Evolutionary conservation across 2,888 invertebrate genomes (phyloP).

Genomic region (Corythucha ciliata): DNA sequence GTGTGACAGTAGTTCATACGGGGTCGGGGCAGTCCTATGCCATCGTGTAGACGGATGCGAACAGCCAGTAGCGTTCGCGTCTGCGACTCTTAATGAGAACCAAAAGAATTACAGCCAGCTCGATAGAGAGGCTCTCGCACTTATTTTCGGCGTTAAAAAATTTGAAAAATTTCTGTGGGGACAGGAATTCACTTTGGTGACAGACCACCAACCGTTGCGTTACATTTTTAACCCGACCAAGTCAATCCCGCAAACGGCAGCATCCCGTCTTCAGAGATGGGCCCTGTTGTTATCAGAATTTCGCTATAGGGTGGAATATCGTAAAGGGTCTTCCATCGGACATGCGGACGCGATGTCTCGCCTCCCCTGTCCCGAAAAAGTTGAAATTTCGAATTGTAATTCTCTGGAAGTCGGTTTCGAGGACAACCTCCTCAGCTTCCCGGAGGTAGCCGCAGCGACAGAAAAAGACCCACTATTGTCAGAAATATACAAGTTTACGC

Average conservation of each 20-base stretch:
- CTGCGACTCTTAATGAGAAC: background rate
- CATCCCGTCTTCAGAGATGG: background rate
- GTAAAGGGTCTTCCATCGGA: background rate
- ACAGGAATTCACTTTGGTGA: background rate
- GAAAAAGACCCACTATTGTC: too few species aligned
- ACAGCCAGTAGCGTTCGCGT: conserved; percentile 8
- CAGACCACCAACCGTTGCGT: background rate
- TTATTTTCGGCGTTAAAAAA: conserved; percentile 15
- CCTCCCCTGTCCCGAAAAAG: too few species aligned
- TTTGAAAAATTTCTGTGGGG: conserved; percentile 12
- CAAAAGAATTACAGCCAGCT: conserved; percentile 2
- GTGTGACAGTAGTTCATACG: conserved; percentile 34
- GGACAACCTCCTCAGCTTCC: too few species aligned
- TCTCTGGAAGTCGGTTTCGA: too few species aligned
- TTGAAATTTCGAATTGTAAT: too few species aligned
- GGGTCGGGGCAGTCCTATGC: conserved; percentile 33
- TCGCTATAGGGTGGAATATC: background rate
- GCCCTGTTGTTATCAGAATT: background rate
- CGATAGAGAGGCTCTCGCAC: background rate
- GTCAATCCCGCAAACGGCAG: background rate
- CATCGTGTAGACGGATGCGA: conserved; percentile 17
- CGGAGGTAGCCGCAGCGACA: too few species aligned
- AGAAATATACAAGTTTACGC: too few species aligned
- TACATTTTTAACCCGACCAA: conserved; percentile 7
- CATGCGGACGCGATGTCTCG: conserved; percentile 1